These are phyloP conservation scores for Metellina segmentata DNA, from an alignment of 2,888 invertebrate species.

Conservation along the genomic window DNA sequence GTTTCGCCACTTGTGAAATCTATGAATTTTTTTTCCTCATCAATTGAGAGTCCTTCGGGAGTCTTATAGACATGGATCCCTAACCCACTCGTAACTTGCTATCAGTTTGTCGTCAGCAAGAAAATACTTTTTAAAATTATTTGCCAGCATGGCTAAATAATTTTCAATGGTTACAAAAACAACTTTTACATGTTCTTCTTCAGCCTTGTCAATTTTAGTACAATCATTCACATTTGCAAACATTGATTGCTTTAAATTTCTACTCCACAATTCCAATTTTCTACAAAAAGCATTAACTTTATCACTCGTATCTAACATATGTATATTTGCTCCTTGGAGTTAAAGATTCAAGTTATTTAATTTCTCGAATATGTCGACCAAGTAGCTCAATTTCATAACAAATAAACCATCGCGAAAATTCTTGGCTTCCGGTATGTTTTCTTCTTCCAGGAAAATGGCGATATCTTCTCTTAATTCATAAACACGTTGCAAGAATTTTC, in stretches of 20 bases:
- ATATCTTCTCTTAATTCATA: no score
- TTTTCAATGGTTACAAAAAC: no score
- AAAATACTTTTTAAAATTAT: slow-evolving; percentile 40
- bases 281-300: slow-evolving; percentile 51
- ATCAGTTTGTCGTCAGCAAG: slow-evolving; percentile 49
- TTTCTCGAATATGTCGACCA: slow-evolving; percentile 61
- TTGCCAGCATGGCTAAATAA: no score
- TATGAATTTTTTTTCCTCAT: no score
- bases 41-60: no score
- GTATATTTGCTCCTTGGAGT: not conserved
- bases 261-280: slow-evolving; percentile 51
- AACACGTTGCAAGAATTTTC: no score
- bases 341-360: slow-evolving; percentile 60
- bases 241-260: slow-evolving; percentile 44
- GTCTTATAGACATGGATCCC: no score
- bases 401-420: slow-evolving; percentile 39
- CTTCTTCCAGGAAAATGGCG: not conserved
- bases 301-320: not conserved
- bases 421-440: slow-evolving; percentile 22
- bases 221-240: slow-evolving; percentile 8
- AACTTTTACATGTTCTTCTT: no score
- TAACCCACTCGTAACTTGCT: slow-evolving; percentile 68
- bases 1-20: no score
- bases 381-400: slow-evolving; percentile 44
- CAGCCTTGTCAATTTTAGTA: no score